Evolutionary conservation across 2,113 vertebrate genomes (phyloP).

Genomic region (Dryoscopus gambensis): DNA sequence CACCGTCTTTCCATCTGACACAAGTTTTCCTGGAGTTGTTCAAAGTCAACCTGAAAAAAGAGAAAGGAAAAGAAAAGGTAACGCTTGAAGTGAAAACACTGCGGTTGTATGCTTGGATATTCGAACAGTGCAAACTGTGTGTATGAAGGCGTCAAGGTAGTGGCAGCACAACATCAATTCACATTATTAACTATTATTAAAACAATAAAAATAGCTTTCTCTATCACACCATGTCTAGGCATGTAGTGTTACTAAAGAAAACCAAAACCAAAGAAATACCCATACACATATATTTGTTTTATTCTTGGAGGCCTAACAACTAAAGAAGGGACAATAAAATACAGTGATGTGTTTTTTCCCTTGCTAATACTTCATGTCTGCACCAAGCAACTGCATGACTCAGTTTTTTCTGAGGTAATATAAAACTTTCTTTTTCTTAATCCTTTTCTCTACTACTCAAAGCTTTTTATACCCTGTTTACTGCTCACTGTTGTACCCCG

Average conservation of each 20-base stretch:
- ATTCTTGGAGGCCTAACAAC: not conserved
- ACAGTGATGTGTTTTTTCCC: not conserved
- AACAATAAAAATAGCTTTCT: not conserved
- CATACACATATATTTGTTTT: not conserved
- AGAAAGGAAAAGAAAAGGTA: slow-evolving; percentile 3
- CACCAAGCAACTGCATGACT: not conserved
- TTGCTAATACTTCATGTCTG: not conserved
- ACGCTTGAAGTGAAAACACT: not conserved
- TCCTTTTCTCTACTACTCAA: not conserved
- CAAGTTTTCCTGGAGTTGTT: slow-evolving; percentile 95
- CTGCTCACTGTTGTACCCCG: not conserved
- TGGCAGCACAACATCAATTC: not conserved
- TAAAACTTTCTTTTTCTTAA: not conserved
- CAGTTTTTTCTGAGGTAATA: slow-evolving; percentile 34
- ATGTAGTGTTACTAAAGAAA: not conserved
- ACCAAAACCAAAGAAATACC: not conserved
- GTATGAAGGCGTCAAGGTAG: not conserved
- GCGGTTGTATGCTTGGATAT: not conserved
- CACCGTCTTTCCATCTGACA: slow-evolving; percentile 93
- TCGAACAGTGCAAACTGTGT: not conserved
- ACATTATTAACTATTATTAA: not conserved
- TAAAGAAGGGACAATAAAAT: not conserved
- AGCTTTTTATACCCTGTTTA: slow-evolving; percentile 11
- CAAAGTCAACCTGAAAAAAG: slow-evolving; percentile 90
- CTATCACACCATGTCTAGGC: not conserved